Percentiles rank a stretch among this genome's conserved stretches.
phyloP scores from a whole-genome alignment of 2,113 vertebrate species.

The Pleuronectes platessa region DNA sequence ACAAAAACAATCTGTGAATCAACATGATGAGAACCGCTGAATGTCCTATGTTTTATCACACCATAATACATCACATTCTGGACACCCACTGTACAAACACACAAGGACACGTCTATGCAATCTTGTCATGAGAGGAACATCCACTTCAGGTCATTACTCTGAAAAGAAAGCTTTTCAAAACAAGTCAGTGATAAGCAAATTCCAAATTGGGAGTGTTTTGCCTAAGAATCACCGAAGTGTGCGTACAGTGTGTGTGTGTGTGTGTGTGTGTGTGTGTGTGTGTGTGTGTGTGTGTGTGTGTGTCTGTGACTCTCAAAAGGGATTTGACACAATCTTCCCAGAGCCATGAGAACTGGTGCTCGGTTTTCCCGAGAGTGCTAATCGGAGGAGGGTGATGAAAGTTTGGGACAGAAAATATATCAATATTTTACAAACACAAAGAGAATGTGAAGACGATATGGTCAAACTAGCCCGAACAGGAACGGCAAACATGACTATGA shows the following conservation, averaged over 20 bases:
- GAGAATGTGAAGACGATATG: conserved; percentile 24
- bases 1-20: neutral
- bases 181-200: conserved; percentile 62
- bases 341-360: conserved; percentile 40
- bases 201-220: conserved; percentile 60
- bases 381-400: conserved; percentile 45
- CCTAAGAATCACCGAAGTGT: conserved; percentile 36
- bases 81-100: conserved; percentile 33
- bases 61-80: conserved; percentile 29
- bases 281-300: conserved; percentile 27
- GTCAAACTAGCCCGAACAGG: neutral
- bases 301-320: neutral
- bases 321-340: conserved; percentile 19
- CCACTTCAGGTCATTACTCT: conserved; percentile 64
- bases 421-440: conserved; percentile 24
- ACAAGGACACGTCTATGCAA: conserved; percentile 36
- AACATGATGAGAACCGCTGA: neutral
- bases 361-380: conserved; percentile 23
- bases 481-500: conserved; percentile 32
- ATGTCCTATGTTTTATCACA: conserved; percentile 39
- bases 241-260: conserved; percentile 1
- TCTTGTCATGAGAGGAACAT: conserved; percentile 50
- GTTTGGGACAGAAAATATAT: conserved; percentile 37
- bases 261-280: conserved; percentile 24
- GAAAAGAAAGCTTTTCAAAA: conserved; percentile 55